Conservation (phyloP, 1,140 invertebrate species). For the Orchesella cincta region DNA sequence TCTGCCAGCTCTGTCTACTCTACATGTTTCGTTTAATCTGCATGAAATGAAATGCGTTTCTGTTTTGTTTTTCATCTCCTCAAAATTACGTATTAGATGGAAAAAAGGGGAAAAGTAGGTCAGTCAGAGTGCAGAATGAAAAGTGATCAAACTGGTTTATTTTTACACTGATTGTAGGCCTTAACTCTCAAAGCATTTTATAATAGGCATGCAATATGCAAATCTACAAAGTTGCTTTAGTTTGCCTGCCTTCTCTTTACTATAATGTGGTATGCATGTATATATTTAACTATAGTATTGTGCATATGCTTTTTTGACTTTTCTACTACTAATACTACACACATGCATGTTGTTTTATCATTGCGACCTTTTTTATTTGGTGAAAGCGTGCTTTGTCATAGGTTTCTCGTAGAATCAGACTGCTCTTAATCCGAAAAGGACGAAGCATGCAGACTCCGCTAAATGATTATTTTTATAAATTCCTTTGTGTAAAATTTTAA, state of each 20-base stretch:
- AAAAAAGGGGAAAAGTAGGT: slow-evolving; percentile 8
- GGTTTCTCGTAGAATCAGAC: too few species aligned
- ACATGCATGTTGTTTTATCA: not conserved
- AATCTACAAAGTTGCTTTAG: not conserved
- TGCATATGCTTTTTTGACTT: not conserved
- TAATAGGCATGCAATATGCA: too few species aligned
- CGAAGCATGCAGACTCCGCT: too few species aligned
- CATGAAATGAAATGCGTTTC: too few species aligned
- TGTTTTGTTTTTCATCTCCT: not conserved
- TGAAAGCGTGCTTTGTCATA: too few species aligned
- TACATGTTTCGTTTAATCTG: not conserved
- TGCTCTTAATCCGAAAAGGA: too few species aligned
- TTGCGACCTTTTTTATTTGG: not conserved
- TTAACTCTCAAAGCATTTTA: too few species aligned
- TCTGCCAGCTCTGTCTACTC: not conserved
- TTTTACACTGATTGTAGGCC: too few species aligned
- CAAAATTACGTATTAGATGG: not conserved
- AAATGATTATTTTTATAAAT: too few species aligned
- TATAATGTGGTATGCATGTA: not conserved
- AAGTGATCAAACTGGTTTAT: slow-evolving; percentile 9
- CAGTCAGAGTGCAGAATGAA: not conserved
- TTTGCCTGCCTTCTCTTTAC: not conserved
- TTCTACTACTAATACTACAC: not conserved
- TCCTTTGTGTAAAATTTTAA: too few species aligned
- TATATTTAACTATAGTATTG: not conserved